Conservation (phyloP, 2,113 vertebrate species). For the Ciconia stormi region DNA sequence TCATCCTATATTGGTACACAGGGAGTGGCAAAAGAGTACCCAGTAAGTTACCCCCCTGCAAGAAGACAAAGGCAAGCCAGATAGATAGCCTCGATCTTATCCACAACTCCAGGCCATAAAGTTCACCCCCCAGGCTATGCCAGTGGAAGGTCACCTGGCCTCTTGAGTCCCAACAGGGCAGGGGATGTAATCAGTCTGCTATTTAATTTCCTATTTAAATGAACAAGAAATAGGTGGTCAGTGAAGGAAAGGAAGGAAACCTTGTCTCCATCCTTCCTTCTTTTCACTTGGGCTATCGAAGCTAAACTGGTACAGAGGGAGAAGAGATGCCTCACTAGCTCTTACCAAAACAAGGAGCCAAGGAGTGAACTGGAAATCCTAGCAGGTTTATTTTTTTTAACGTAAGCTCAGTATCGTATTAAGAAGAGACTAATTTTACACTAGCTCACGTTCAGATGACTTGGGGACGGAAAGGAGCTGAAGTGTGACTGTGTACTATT, state of each 20-base stretch:
- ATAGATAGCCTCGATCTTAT: background rate
- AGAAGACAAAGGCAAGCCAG: background rate
- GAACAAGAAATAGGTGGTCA: background rate
- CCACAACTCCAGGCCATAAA: background rate
- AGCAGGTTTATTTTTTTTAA: background rate
- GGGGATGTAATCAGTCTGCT: background rate
- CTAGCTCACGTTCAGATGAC: background rate
- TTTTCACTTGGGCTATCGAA: background rate
- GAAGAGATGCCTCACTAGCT: background rate
- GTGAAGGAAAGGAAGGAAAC: background rate
- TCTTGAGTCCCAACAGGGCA: background rate
- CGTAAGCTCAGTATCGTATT: background rate
- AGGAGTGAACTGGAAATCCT: fast-evolving
- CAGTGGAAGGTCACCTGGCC: background rate
- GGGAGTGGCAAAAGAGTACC: background rate
- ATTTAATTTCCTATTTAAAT: background rate
- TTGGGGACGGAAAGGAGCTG: background rate
- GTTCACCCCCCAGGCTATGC: background rate
- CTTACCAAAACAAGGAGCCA: background rate
- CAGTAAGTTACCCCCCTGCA: background rate
- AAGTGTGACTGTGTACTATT: background rate
- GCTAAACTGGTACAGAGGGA: background rate
- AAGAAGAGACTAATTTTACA: background rate
- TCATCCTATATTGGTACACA: background rate
- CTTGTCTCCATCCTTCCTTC: background rate